Percentiles rank a stretch among this genome's conserved stretches.
phyloP scores from a whole-genome alignment of 2,113 vertebrate genomes.

The Progne subis region DNA sequence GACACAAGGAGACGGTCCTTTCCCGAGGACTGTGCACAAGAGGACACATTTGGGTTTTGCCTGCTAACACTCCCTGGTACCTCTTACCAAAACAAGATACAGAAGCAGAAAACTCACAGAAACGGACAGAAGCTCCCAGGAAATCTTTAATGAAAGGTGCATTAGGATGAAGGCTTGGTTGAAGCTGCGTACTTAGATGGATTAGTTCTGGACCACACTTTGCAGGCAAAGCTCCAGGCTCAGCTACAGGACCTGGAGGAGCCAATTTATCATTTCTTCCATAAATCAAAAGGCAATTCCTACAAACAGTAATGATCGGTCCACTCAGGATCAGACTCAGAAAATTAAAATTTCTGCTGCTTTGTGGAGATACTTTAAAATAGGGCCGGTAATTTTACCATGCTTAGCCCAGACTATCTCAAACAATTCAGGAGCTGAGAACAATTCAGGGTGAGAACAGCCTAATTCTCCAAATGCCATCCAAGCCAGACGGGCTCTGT shows the following conservation, averaged over 20 bases:
- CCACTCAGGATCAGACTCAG: too few species aligned
- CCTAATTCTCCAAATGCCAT: not conserved
- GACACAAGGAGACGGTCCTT: not conserved
- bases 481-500: not conserved
- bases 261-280: not conserved
- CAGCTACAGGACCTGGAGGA: not conserved
- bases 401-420: not conserved
- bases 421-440: not conserved
- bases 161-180: not conserved
- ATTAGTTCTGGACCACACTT: not conserved
- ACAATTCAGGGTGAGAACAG: not conserved
- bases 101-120: not conserved
- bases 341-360: not conserved
- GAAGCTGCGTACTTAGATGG: not conserved
- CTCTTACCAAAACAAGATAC: not conserved
- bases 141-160: not conserved
- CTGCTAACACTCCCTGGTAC: not conserved
- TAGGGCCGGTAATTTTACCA: not conserved
- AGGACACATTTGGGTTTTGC: not conserved
- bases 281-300: conserved; percentile 19
- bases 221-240: not conserved
- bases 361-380: not conserved
- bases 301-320: not conserved
- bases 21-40: not conserved
- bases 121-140: not conserved